Percentiles rank a stretch among this genome's conserved stretches.
Conservation (phyloP, 2,113 vertebrate genomes). For the Varanus komodoensis region DNA sequence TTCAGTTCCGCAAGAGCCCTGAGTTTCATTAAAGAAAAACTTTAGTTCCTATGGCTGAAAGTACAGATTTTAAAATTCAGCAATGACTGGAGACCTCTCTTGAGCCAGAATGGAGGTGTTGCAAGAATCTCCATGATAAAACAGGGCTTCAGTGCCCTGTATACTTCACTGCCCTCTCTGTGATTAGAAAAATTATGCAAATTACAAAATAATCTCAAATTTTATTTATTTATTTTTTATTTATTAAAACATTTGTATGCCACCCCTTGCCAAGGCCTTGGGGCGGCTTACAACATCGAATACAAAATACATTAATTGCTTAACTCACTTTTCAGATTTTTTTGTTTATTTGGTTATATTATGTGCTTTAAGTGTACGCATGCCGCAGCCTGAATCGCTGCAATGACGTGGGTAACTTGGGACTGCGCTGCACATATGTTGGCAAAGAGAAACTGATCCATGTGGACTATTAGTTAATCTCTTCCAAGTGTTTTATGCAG, state of each 20-base stretch:
- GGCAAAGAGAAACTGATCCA: background rate
- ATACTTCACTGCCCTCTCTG: background rate
- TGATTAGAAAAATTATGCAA: background rate
- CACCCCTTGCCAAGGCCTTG: too few species aligned
- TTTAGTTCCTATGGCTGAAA: background rate
- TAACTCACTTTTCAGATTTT: too few species aligned
- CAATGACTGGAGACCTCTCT: background rate
- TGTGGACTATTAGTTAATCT: background rate
- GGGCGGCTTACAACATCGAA: too few species aligned
- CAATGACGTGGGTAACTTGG: background rate
- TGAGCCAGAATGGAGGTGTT: background rate
- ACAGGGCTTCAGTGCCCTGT: background rate
- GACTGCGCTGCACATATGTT: background rate
- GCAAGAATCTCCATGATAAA: background rate
- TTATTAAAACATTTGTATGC: too few species aligned
- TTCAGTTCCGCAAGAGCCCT: background rate
- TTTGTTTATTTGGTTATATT: too few species aligned
- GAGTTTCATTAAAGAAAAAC: background rate
- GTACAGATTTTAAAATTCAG: background rate
- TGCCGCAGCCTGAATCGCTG: too few species aligned
- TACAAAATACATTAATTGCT: too few species aligned
- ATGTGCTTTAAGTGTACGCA: too few species aligned
- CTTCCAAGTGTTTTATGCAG: background rate
- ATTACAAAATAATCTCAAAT: background rate
- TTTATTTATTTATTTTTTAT: too few species aligned